Conservation (phyloP, 1,140 invertebrate species). For the silkworm (Bombyx mori) region DNA sequence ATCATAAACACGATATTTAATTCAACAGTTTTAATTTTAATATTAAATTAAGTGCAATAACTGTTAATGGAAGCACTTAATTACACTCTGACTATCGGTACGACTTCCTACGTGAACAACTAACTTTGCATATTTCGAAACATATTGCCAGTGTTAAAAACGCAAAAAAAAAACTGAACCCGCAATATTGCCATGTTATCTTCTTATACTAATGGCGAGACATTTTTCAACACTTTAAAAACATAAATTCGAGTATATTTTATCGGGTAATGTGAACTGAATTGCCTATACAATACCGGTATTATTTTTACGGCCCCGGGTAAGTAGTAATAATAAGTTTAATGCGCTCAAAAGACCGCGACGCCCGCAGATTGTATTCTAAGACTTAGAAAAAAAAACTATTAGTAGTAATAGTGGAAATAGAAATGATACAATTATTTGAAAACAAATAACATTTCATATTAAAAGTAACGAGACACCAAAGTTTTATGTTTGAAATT, state of each 20-base stretch:
- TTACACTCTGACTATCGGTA: slow-evolving; percentile 29
- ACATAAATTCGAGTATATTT: slow-evolving; percentile 37
- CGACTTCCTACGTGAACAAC: slow-evolving; percentile 19
- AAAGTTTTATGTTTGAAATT: background rate
- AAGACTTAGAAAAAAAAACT: slow-evolving; percentile 24
- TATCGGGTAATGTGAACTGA: slow-evolving; percentile 41
- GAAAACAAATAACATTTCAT: too few relatives aligned
- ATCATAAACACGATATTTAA: too few relatives aligned
- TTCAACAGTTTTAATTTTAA: background rate
- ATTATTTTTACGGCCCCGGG: slow-evolving; percentile 42
- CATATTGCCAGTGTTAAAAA: slow-evolving; percentile 33
- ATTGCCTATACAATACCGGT: slow-evolving; percentile 39
- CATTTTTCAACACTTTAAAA: slow-evolving; percentile 43
- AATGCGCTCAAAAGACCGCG: slow-evolving; percentile 22
- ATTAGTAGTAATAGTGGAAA: too few relatives aligned
- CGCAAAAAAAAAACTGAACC: slow-evolving; percentile 17
- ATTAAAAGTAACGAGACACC: background rate
- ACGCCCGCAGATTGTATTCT: slow-evolving; percentile 27
- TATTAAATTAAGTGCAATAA: slow-evolving; percentile 3
- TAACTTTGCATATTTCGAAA: slow-evolving; percentile 13
- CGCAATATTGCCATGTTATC: slow-evolving; percentile 29
- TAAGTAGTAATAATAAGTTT: slow-evolving; percentile 55
- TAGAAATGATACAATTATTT: too few relatives aligned
- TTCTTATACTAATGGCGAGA: slow-evolving; percentile 24
- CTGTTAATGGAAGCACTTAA: slow-evolving; percentile 21